phyloP scores from a whole-genome alignment of 2,113 vertebrate genomes.

The Lynx canadensis region DNA sequence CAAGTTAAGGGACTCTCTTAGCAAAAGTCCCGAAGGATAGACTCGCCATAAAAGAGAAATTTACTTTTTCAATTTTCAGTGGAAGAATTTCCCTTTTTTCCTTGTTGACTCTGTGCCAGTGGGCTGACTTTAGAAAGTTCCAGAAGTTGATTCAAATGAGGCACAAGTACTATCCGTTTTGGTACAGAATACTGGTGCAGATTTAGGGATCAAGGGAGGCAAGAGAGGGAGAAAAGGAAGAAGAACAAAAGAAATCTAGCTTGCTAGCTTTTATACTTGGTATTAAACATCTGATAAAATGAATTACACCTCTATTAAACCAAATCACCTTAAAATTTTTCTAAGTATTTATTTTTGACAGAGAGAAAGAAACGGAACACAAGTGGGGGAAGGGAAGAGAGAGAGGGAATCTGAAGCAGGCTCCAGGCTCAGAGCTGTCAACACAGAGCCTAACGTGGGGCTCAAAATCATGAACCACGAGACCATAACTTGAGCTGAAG shows the following conservation, averaged over 20 bases:
- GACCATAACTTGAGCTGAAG: no score
- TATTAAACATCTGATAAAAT: background rate
- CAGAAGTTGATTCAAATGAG: background rate
- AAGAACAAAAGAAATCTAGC: background rate
- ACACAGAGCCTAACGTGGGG: no score
- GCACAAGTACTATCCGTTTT: background rate
- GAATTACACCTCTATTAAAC: background rate
- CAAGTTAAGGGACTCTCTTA: background rate
- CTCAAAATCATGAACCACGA: no score
- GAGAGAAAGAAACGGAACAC: no score
- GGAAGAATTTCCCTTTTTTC: background rate
- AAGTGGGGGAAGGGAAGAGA: no score
- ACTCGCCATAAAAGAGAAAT: background rate
- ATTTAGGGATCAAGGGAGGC: background rate
- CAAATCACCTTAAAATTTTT: background rate
- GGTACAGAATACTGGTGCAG: background rate
- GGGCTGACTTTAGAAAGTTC: background rate
- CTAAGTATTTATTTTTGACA: no score
- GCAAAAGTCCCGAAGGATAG: background rate
- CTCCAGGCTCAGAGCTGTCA: no score
- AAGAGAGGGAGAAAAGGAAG: background rate
- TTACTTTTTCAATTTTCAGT: background rate
- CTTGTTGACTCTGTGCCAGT: background rate
- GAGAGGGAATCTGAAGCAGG: no score
- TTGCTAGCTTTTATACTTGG: background rate